Evolutionary conservation across 1,140 invertebrate genomes (phyloP), one percentile per base, ranked within the genome.

Genomic region (Globodera rostochiensis): DNA sequence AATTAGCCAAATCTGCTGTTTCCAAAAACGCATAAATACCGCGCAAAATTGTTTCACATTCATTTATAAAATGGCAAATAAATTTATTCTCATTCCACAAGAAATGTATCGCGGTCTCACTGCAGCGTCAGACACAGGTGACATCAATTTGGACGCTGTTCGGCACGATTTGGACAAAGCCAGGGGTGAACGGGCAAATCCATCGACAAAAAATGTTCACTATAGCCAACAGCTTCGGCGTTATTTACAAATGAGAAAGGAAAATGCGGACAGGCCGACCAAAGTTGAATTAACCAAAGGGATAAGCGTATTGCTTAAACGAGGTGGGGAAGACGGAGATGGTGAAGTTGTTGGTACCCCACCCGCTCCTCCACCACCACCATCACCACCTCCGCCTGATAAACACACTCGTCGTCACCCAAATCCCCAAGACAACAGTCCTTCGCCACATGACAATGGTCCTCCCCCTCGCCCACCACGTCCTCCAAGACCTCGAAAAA

Each of bases 231-330:
- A 73, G 4, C 47, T 75, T 25, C 25, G 74, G 6, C 9, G 64
- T 74, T 70, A 53, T 19, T 13, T 75, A 15, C 11, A 66, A 21
- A n/a, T 77, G 25, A 6, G 75, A 70, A 77, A 70, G 46, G 75
- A 77, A 15, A 6, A 19, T 19, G 66, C 57, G 36, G 53, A 77
- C 25, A 77, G 25, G 71, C 75, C 75, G 47, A 8, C 70, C 45
- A 75, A 74, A 70, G 74, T 75, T 73, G 74, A 75, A 47, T 36
- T 75, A 4, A 46, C 47, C n/a, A 75, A 77, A 66, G 71, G 53
- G n/a, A 45, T 36, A 77, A 74, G 21, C n/a, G 45, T 53, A 13
- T 13, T 53, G 50, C 13, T 53, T 11, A 53, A 13, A 53, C 8
- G 50, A 53, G 50, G 50, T 53, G 50, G 50, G 13, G 50, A 53